Evolutionary conservation across 2,797 vertebrate genomes (phyloP).

Genomic region (Mormyrops boulengeri): DNA sequence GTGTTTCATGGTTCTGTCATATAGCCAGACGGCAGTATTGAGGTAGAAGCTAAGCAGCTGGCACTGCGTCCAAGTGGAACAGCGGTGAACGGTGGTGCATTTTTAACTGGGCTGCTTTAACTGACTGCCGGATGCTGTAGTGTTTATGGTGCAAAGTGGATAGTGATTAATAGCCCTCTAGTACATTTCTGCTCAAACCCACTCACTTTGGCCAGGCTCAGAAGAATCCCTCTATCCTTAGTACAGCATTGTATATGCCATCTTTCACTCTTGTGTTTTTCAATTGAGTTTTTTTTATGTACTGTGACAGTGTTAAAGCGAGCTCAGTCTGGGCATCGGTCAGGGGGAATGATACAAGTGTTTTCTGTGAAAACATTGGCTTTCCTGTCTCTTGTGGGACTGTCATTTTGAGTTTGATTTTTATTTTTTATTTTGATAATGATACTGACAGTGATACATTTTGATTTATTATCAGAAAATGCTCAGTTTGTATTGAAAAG

Average conservation of each 20-base stretch:
- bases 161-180: not conserved
- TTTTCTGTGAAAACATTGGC: conserved; percentile 91
- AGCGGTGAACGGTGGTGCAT: not conserved
- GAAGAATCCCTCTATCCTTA: not conserved
- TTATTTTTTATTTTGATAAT: conserved; percentile 53
- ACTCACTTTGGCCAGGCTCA: not conserved
- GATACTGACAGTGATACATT: conserved; percentile 26
- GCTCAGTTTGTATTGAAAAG: conserved; percentile 39
- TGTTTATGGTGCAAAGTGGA: not conserved
- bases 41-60: not conserved
- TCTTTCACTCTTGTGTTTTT: not conserved
- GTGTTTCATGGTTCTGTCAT: not conserved
- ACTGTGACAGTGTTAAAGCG: conserved; percentile 41
- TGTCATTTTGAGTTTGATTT: conserved; percentile 31
- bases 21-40: not conserved
- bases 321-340: conserved; percentile 20
- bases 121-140: not conserved
- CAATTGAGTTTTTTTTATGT: not conserved
- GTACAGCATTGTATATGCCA: not conserved
- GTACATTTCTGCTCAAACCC: not conserved
- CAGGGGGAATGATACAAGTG: conserved; percentile 50
- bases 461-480: conserved; percentile 36
- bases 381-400: conserved; percentile 70
- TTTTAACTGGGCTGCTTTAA: not conserved
- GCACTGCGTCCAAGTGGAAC: not conserved